phyloP scores from a whole-genome alignment of 2,888 invertebrate genomes.

The Caenorhabditis auriculariae region DNA sequence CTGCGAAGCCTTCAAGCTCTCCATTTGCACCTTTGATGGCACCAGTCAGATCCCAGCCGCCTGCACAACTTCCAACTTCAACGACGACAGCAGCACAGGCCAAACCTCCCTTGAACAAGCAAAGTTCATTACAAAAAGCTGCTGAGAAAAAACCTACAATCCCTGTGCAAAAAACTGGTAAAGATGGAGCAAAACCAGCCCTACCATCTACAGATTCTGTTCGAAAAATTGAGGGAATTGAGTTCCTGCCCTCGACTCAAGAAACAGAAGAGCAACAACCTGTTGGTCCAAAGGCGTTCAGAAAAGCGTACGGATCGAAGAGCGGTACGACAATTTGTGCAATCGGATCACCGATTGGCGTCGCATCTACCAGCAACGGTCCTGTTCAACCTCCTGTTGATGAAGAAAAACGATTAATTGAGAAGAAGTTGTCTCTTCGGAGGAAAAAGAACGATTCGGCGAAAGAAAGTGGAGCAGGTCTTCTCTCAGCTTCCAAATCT shows the following conservation, averaged over 20 bases:
- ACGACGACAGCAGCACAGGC: constrained; percentile 1
- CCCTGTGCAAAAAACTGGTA: neutral
- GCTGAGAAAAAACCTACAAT: constrained; percentile 9
- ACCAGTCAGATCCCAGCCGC: neutral
- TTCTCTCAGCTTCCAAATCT: constrained; percentile 28
- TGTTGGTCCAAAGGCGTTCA: constrained; percentile 38
- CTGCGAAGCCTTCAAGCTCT: neutral
- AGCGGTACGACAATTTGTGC: constrained; percentile 49
- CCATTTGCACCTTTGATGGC: neutral
- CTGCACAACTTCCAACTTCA: constrained; percentile 3
- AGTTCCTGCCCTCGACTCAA: constrained; percentile 13
- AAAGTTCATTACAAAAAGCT: constrained; percentile 19
- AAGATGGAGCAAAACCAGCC: no score
- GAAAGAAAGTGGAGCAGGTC: constrained; percentile 11
- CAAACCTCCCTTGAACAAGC: constrained; percentile 2
- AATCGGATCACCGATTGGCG: constrained; percentile 32
- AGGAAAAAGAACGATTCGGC: constrained; percentile 32
- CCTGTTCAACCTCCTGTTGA: constrained; percentile 8
- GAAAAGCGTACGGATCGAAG: constrained; percentile 47
- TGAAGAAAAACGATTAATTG: constrained; percentile 36
- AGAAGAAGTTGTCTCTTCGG: constrained; percentile 47
- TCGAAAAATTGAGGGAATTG: constrained; percentile 36
- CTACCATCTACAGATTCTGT: constrained; percentile 21
- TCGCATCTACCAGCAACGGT: constrained; percentile 25
- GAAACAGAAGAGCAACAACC: constrained; percentile 7